Evolutionary conservation across 2,113 vertebrate species (phyloP).

Genomic region (Galeopterus variegatus): DNA sequence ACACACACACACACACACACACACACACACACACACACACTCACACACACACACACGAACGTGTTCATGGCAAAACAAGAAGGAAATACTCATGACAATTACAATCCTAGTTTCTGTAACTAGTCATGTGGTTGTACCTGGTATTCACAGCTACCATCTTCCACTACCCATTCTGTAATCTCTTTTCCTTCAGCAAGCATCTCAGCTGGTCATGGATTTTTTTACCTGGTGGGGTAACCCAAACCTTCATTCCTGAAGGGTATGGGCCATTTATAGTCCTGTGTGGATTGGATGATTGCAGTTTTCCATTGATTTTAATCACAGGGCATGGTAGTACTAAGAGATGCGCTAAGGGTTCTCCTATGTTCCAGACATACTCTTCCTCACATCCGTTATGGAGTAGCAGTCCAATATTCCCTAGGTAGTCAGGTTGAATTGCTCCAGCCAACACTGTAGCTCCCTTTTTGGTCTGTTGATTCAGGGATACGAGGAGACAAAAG

Average conservation of each 20-base stretch:
- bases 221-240: background rate
- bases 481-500: background rate
- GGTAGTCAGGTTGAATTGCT: background rate
- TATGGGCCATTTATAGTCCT: background rate
- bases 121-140: background rate
- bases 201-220: background rate
- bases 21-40: background rate
- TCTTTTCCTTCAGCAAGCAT: background rate
- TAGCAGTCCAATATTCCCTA: background rate
- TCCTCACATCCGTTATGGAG: background rate
- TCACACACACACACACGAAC: background rate
- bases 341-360: background rate
- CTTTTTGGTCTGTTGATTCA: background rate
- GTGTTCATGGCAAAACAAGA: background rate
- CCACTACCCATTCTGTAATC: background rate
- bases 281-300: background rate
- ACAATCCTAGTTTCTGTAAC: background rate
- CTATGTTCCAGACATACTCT: background rate
- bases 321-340: too few relatives aligned
- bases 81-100: too few relatives aligned
- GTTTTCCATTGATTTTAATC: background rate
- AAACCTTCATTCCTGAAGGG: background rate
- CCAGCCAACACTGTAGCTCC: background rate
- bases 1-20: background rate
- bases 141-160: background rate